A percentile compares a stretch with the other conserved stretches of the same genome.
phyloP scores from a whole-genome alignment of 2,888 invertebrate genomes.

The Nesidiocoris tenuis region DNA sequence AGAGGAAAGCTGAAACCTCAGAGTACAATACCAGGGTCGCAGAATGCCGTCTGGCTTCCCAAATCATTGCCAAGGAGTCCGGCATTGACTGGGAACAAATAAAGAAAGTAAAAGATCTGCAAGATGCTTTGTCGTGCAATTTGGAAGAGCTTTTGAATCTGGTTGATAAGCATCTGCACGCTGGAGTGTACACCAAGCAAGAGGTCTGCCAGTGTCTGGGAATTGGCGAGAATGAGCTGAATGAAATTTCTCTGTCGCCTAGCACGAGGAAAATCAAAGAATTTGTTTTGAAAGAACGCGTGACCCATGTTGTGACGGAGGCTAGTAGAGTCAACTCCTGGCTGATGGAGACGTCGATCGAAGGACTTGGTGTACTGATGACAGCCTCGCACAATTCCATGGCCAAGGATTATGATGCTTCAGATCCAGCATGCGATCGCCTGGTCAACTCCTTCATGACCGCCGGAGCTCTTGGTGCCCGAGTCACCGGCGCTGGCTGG shows the following conservation, averaged over 20 bases:
- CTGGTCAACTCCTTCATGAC: slow-evolving; percentile 73
- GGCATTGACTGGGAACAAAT: slow-evolving; percentile 65
- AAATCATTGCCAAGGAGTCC: slow-evolving; percentile 68
- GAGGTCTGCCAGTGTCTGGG: slow-evolving; percentile 63
- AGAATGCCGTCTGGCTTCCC: slow-evolving; percentile 89
- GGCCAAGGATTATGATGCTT: slow-evolving; percentile 85
- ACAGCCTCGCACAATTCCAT: slow-evolving; percentile 84
- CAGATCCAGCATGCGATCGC: slow-evolving; percentile 71
- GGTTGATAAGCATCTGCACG: slow-evolving; percentile 64
- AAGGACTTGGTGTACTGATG: slow-evolving; percentile 78
- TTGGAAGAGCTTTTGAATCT: slow-evolving; percentile 70
- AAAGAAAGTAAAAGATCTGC: slow-evolving; percentile 71
- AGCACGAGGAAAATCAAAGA: slow-evolving; percentile 64
- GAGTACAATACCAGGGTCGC: slow-evolving; percentile 92
- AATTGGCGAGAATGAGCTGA: slow-evolving; percentile 64
- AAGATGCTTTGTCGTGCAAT: slow-evolving; percentile 63
- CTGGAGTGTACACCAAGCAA: slow-evolving; percentile 66
- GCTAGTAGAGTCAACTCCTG: slow-evolving; percentile 40
- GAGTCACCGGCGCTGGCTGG: slow-evolving; percentile 97
- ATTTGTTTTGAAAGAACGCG: slow-evolving; percentile 81
- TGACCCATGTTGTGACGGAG: slow-evolving; percentile 69
- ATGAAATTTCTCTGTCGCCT: slow-evolving; percentile 64
- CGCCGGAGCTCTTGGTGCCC: slow-evolving; percentile 72
- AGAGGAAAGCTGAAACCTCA: slow-evolving; percentile 91
- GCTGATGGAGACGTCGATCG: slow-evolving; percentile 53